Percentiles rank a stretch among this genome's conserved stretches.
Evolutionary conservation across 2,797 vertebrate species (phyloP).

Genomic region (Xiphorhynchus erythropygius): DNA sequence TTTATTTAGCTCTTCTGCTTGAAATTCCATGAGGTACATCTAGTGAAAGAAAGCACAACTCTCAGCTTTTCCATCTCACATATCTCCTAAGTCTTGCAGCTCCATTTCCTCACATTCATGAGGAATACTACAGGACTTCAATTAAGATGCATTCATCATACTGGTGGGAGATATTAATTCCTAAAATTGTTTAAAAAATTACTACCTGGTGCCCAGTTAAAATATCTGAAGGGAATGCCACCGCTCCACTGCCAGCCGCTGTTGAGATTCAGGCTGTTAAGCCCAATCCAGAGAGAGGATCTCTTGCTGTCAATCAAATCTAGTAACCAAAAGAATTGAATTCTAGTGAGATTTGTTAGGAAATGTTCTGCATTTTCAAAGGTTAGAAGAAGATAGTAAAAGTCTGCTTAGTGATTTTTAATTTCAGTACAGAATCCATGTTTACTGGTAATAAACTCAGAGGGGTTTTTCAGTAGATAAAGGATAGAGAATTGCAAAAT

Average conservation of each 20-base stretch:
- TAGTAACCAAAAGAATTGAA: constrained; percentile 45
- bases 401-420: not conserved
- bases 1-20: not conserved
- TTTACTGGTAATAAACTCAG: not conserved
- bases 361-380: not conserved
- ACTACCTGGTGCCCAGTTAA: constrained; percentile 92
- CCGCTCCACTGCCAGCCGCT: constrained; percentile 91
- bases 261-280: constrained; percentile 87
- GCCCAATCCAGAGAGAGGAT: constrained; percentile 87
- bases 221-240: constrained; percentile 86
- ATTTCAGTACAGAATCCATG: not conserved
- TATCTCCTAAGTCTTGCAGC: not conserved
- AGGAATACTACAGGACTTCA: not conserved
- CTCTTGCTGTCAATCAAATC: constrained; percentile 79
- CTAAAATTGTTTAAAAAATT: not conserved
- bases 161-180: not conserved
- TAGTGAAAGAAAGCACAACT: not conserved
- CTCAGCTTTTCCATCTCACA: not conserved
- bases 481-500: not conserved
- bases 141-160: not conserved
- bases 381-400: not conserved
- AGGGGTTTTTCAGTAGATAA: not conserved
- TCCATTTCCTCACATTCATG: not conserved
- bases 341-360: not conserved
- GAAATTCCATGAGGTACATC: not conserved